Base-by-base conservation (phyloP, 35 echinoderm and acorn worm species). In the Ophiothrix spiculata region DNA sequence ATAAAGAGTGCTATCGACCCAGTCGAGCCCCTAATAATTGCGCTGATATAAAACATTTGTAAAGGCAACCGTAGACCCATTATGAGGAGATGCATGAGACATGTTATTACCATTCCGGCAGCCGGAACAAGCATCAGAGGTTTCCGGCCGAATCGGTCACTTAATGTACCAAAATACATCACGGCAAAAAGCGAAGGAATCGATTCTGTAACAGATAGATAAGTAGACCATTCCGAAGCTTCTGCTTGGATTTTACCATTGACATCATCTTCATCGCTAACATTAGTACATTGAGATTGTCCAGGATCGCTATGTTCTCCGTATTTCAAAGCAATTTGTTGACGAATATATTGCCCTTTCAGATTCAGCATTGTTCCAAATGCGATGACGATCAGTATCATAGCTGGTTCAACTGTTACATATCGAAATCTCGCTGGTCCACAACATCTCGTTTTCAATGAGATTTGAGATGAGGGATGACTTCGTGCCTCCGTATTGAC, bases 1-100 rank as follows among this genome's bases (percentile, higher is more conserved):
- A 80, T 35, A 41, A 88, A 35, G 35, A 79, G 76, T 12, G 39
- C 54, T 25, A 79, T 38, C 31, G 41, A 75, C 1, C 86, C 86
- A 29, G 75, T 79, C 33, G 80, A 23, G 29, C 86, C 86, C 25
- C 56, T 33, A 11, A 42, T 17, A 56, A 88, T 35, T 23, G 33
- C 25, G 17, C 0, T 34, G 25, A 38, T 38, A 35, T 1, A 28
- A 17, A 78, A 78, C 33, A 78, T 38, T 19, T 78, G 17, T 38
- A 78, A 38, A 35, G 0, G n/a, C 33, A 78, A 35, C 4, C 38
- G 19, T n/a, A 78, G 38, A 1, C 4, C 76, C 25, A 78, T 36
- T 0, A 78, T 38, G 76, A 38, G 33, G 10, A 38, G 31, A 3
- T 19, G 36, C 4, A 78, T 19, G 3, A 33, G 17, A 38, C 33